phyloP scores from a whole-genome alignment of 2,888 invertebrate genomes.

The Lamellibrachia satsuma region DNA sequence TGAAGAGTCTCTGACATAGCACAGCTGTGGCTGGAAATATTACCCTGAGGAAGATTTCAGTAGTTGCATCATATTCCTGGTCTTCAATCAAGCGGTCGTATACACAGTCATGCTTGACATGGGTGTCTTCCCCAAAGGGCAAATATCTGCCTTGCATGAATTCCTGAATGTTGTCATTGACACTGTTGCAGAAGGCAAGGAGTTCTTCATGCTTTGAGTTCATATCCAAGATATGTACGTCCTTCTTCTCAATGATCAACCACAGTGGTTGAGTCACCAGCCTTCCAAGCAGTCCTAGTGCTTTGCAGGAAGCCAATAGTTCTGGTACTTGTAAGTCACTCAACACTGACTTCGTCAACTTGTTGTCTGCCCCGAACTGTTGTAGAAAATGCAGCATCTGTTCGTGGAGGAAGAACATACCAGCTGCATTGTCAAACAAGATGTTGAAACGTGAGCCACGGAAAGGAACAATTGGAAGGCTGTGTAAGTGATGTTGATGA shows the following conservation, averaged over 20 bases:
- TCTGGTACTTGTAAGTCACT: constrained; percentile 39
- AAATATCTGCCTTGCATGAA: constrained; percentile 17
- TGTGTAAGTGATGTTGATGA: not conserved
- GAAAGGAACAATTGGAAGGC: constrained; percentile 13
- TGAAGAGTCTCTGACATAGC: not conserved
- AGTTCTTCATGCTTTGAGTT: constrained; percentile 18
- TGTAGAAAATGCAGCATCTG: constrained; percentile 17
- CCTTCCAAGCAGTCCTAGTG: constrained; percentile 39
- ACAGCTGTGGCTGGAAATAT: constrained; percentile 27
- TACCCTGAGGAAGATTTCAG: not conserved
- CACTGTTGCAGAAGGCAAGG: not conserved
- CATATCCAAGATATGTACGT: constrained; percentile 12
- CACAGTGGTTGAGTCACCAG: constrained; percentile 21
- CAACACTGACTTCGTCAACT: constrained; percentile 26
- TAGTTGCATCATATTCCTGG: not conserved
- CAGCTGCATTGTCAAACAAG: constrained; percentile 13
- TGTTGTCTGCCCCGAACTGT: constrained; percentile 13
- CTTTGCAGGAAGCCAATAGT: constrained; percentile 41
- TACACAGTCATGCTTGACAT: not conserved
- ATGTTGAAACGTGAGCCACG: constrained; percentile 23
- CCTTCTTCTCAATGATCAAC: constrained; percentile 19
- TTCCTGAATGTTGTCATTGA: not conserved
- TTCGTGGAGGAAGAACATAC: not conserved
- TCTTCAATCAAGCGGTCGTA: not conserved
- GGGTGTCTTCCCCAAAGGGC: constrained; percentile 22